Conservation (phyloP, 1,140 invertebrate species). For the Drosophila tsacasi region DNA sequence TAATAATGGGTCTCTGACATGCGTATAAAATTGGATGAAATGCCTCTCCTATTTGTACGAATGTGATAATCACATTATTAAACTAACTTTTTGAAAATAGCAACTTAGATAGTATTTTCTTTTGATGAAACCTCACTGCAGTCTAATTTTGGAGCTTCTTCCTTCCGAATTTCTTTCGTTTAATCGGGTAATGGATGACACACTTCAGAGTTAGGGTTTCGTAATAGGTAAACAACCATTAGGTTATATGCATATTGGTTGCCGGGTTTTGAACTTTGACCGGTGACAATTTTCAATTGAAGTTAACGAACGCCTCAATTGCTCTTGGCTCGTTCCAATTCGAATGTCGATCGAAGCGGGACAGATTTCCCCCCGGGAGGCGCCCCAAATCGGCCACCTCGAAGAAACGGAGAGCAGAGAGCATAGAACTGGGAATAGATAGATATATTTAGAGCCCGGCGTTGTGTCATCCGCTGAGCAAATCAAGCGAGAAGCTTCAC, state of each 20-base stretch:
- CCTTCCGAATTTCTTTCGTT: neutral
- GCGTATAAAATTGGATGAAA: neutral
- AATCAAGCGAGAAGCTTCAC: slow-evolving; percentile 55
- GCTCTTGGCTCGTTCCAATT: slow-evolving; percentile 35
- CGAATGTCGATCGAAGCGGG: slow-evolving; percentile 41
- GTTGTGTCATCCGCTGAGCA: slow-evolving; percentile 67
- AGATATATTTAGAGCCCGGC: slow-evolving; percentile 53
- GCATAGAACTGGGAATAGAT: slow-evolving; percentile 20
- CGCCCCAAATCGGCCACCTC: slow-evolving; percentile 41
- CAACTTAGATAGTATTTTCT: neutral
- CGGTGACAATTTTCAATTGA: slow-evolving; percentile 53
- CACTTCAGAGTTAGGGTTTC: neutral
- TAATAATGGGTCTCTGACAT: neutral
- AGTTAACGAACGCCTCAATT: slow-evolving; percentile 76
- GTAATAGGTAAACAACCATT: slow-evolving; percentile 31
- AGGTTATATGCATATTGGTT: slow-evolving; percentile 32
- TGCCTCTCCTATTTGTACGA: neutral
- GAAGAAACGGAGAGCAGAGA: slow-evolving; percentile 17
- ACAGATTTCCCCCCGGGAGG: slow-evolving; percentile 24
- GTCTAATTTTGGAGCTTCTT: neutral
- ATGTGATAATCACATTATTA: no score
- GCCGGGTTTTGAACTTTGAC: slow-evolving; percentile 61
- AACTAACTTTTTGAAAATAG: neutral
- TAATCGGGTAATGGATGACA: neutral
- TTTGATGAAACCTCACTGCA: no score